Evolutionary conservation across 1,140 invertebrate genomes (phyloP), one percentile per base, ranked within the genome.

Genomic region (Teleogryllus occipitalis): DNA sequence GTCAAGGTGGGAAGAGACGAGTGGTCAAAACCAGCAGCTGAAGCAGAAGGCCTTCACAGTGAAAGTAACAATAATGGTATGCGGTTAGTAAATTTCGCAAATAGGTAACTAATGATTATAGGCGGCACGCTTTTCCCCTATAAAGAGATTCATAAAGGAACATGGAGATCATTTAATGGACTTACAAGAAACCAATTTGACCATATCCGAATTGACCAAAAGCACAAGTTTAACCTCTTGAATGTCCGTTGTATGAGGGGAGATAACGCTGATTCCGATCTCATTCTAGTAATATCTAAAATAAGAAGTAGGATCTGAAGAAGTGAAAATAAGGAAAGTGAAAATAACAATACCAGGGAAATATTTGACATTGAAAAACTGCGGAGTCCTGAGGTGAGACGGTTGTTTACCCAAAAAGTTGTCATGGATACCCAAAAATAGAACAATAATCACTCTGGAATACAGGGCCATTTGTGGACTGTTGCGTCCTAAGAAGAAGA

Each of bases 181-280:
- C 8, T 72, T 12, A 72, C 54, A 8, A 72, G n/a, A 18, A 82
- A 81, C 77, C 81, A 82, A 81, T 81, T 82, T 78, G 80, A 82
- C 47, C 81, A 82, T 81, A 79, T 82, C 8, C 49, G 81, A 49
- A 83, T 82, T 27, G 46, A 81, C 49, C 54, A 77, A 8, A 80
- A 76, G 78, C 72, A 81, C 15, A 21, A n/a, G 49, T 27, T 18
- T 10, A 75, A 21, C 73, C 72, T 77, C 3, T 39, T 65, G 65
- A 79, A 82, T 76, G 82, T 83, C 15, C 46, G 77, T 48, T 74
- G 47, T 47, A 46, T 27, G n/a, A 79, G 81, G 81, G 81, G 80
- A 65, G 81, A 80, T 39, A 79, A 82, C 47, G 76, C 48, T 74
- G 82, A 80, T 8, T 79, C 81, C 14, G 80, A 82, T 65, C 81